Percentiles rank a stretch among this genome's conserved stretches.
Conservation (phyloP, 2,888 invertebrate species). For the Carterocephalus palaemon region DNA sequence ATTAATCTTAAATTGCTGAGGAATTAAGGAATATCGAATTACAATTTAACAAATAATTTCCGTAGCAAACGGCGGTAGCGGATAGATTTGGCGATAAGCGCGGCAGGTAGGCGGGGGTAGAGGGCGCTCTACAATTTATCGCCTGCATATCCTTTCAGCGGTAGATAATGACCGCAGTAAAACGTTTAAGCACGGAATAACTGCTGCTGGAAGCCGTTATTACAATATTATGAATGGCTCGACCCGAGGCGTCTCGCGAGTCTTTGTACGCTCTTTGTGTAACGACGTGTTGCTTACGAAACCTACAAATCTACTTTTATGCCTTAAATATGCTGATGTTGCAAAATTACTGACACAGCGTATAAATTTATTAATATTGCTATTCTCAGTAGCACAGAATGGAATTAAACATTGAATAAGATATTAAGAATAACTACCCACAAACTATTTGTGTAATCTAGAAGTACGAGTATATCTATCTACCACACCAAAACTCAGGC, state of each 20-base stretch:
- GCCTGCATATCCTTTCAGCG: constrained; percentile 78
- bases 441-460: too few relatives aligned
- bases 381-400: too few relatives aligned
- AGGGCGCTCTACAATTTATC: constrained; percentile 70
- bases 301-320: constrained; percentile 30
- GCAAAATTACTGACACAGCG: not conserved
- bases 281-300: constrained; percentile 30
- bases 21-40: constrained; percentile 40
- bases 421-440: too few relatives aligned
- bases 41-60: constrained; percentile 49
- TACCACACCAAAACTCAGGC: too few relatives aligned
- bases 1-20: constrained; percentile 1
- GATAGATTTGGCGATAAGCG: constrained; percentile 53
- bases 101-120: constrained; percentile 51
- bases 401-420: too few relatives aligned
- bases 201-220: constrained; percentile 75
- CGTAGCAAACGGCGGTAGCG: constrained; percentile 44
- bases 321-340: constrained; percentile 22
- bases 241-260: constrained; percentile 47
- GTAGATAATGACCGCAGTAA: constrained; percentile 79
- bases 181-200: constrained; percentile 79
- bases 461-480: too few relatives aligned
- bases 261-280: constrained; percentile 39
- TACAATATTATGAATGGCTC: constrained; percentile 78
- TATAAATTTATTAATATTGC: not conserved